Conservation (phyloP, 2,113 vertebrate genomes). For the Paralichthys olivaceus region DNA sequence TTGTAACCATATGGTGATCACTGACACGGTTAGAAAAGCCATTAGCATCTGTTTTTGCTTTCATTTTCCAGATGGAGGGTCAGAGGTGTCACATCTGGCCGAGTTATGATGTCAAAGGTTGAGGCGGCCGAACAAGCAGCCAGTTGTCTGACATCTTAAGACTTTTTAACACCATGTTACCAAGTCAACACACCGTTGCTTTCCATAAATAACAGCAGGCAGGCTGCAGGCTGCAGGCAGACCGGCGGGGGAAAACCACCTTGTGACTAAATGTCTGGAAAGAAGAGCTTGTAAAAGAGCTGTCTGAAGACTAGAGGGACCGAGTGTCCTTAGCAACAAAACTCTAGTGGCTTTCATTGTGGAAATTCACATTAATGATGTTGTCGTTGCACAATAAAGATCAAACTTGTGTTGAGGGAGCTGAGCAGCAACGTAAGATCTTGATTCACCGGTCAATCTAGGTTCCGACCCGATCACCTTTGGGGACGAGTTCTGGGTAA, state of each 20-base stretch:
- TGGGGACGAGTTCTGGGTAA: no score
- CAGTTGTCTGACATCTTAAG: constrained; percentile 6
- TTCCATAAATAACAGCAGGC: constrained; percentile 1
- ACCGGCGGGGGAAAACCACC: not conserved
- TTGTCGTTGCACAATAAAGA: no score
- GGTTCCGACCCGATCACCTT: no score
- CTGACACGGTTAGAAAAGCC: not conserved
- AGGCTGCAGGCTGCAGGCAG: not conserved
- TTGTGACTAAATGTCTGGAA: constrained; percentile 31
- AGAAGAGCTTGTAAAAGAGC: constrained; percentile 27
- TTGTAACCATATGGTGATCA: constrained; percentile 34
- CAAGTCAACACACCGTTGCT: not conserved
- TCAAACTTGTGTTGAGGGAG: no score
- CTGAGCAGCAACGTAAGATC: no score
- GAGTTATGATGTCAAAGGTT: constrained; percentile 15
- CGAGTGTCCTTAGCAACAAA: not conserved
- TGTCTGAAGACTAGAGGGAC: not conserved
- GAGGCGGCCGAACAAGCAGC: constrained; percentile 11
- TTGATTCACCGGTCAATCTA: no score
- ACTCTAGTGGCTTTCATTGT: not conserved
- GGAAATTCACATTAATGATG: not conserved
- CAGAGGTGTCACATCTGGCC: constrained; percentile 57
- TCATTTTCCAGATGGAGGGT: constrained; percentile 38
- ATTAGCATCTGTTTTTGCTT: constrained; percentile 17
- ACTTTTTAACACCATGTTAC: constrained; percentile 6